These are phyloP conservation scores for Sebastes dallii DNA, from an alignment of 2,797 vertebrate genomes.

Conservation along the genomic window DNA sequence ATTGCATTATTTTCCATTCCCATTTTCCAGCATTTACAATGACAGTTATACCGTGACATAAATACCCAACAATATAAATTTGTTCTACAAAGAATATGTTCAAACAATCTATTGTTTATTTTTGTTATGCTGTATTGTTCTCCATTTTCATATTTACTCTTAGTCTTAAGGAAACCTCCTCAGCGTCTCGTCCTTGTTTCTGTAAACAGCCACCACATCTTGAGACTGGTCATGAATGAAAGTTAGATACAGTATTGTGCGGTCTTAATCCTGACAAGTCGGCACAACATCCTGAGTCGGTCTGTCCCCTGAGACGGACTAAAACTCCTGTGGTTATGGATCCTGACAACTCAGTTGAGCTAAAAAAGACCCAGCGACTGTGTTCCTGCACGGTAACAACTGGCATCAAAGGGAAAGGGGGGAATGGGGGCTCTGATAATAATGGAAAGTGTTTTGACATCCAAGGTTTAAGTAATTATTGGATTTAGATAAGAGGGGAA, in stretches of 20 bases:
- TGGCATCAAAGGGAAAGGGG: constrained; percentile 66
- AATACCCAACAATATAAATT: neutral
- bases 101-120: neutral
- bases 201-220: constrained; percentile 28
- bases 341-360: constrained; percentile 60
- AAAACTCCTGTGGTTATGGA: constrained; percentile 48
- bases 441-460: constrained; percentile 82
- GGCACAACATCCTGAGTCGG: constrained; percentile 44
- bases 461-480: constrained; percentile 80
- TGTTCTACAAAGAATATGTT: neutral
- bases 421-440: constrained; percentile 51
- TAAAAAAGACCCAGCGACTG: constrained; percentile 51
- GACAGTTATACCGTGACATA: neutral
- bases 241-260: constrained; percentile 17
- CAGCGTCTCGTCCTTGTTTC: neutral
- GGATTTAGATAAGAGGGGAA: constrained; percentile 82
- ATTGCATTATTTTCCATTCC: neutral
- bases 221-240: constrained; percentile 26
- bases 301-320: constrained; percentile 37
- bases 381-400: constrained; percentile 52
- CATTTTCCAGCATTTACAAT: constrained; percentile 1
- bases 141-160: neutral
- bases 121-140: neutral
- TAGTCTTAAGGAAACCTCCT: neutral
- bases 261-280: constrained; percentile 57